phyloP scores from a whole-genome alignment of 2,888 invertebrate species.

The Antitype chi region DNA sequence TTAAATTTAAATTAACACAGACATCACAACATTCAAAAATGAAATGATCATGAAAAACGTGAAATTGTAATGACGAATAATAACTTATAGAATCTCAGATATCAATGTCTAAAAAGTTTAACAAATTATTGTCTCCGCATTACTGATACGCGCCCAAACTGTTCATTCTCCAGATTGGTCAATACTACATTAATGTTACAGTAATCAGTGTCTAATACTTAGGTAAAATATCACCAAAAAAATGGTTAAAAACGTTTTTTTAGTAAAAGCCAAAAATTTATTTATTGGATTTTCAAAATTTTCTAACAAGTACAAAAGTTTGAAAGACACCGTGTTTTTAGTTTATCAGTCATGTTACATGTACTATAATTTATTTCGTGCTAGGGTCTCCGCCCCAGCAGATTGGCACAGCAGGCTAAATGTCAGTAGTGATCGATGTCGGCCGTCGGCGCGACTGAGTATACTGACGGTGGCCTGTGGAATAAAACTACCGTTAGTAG shows the following conservation, averaged over 20 bases:
- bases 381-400: constrained; percentile 70
- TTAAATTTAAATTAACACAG: constrained; percentile 45
- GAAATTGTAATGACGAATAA: constrained; percentile 49
- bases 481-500: constrained; percentile 16
- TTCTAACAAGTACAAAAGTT: constrained; percentile 62
- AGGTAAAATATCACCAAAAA: constrained; percentile 64
- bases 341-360: constrained; percentile 75
- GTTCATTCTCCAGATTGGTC: constrained; percentile 70
- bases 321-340: constrained; percentile 74
- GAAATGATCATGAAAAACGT: constrained; percentile 41
- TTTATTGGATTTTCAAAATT: constrained; percentile 45
- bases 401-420: constrained; percentile 78
- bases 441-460: constrained; percentile 84
- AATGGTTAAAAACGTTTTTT: constrained; percentile 56
- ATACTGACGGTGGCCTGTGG: constrained; percentile 87
- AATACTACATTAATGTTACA: constrained; percentile 47
- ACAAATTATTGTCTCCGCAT: constrained; percentile 72
- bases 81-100: constrained; percentile 55
- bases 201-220: constrained; percentile 60
- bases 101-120: constrained; percentile 58
- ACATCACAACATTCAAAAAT: constrained; percentile 50
- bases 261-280: constrained; percentile 61
- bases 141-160: constrained; percentile 57
- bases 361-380: constrained; percentile 62
- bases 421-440: constrained; percentile 87